Percentiles rank a stretch among this genome's conserved stretches.
These are phyloP conservation scores for Antrozous pallidus DNA, from an alignment of 2,797 vertebrate genomes.

Conservation along the genomic window DNA sequence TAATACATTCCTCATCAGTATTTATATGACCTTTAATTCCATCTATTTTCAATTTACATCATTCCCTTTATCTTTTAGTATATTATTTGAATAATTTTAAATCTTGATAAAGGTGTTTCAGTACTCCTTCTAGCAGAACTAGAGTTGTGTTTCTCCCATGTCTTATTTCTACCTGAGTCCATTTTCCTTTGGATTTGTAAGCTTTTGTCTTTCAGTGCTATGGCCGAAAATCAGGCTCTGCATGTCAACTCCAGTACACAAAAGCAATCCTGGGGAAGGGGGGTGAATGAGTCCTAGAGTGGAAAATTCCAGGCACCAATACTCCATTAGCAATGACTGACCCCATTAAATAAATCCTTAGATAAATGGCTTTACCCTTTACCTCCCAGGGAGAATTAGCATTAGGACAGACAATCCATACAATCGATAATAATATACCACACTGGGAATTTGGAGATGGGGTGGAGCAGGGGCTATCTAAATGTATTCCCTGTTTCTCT, in stretches of 20 bases:
- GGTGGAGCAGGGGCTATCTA: neutral
- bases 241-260: neutral
- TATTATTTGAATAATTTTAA: neutral
- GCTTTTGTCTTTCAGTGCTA: neutral
- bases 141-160: neutral
- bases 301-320: neutral
- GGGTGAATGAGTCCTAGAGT: neutral
- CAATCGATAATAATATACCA: neutral
- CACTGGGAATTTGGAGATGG: neutral
- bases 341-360: neutral
- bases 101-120: neutral
- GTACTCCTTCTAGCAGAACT: neutral
- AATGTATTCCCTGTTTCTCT: neutral
- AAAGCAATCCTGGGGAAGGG: neutral
- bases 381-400: neutral
- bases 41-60: neutral
- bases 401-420: neutral
- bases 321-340: neutral
- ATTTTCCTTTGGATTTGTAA: neutral
- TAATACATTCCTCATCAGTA: neutral
- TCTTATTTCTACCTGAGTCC: neutral
- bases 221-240: neutral
- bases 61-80: neutral
- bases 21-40: neutral
- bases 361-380: neutral